Conservation (phyloP, 2,797 vertebrate genomes). For the Rhyacichthys aspro region DNA sequence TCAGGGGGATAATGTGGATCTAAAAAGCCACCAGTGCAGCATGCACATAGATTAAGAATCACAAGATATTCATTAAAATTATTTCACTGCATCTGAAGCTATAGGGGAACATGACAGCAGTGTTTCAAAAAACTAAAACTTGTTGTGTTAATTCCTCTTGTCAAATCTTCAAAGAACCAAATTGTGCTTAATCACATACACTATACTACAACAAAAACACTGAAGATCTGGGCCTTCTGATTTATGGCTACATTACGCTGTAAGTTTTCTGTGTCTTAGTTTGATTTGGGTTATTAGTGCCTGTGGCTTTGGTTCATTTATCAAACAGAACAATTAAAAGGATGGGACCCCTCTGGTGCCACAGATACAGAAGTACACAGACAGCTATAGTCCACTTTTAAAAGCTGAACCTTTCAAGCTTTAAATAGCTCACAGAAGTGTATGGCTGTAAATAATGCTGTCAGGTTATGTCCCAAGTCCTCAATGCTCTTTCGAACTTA, state of each 20-base stretch:
- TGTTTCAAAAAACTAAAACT: conserved; percentile 50
- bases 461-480: conserved; percentile 43
- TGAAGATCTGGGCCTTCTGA: conserved; percentile 26
- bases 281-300: conserved; percentile 32
- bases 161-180: conserved; percentile 42
- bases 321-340: conserved; percentile 30
- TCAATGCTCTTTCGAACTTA: conserved; percentile 33
- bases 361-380: conserved; percentile 13
- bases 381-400: conserved; percentile 29
- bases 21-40: conserved; percentile 59
- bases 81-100: conserved; percentile 53
- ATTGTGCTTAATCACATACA: conserved; percentile 41
- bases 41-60: conserved; percentile 39
- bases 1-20: conserved; percentile 63
- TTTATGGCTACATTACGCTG: conserved; percentile 37
- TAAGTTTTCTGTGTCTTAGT: conserved; percentile 44
- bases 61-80: conserved; percentile 44
- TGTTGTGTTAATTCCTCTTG: conserved; percentile 27
- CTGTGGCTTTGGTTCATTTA: conserved; percentile 49
- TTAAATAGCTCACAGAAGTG: conserved; percentile 48
- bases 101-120: conserved; percentile 48
- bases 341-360: conserved; percentile 14
- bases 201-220: conserved; percentile 15
- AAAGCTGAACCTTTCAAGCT: conserved; percentile 55
- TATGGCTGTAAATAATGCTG: conserved; percentile 74